Base-by-base conservation (phyloP, 2,888 invertebrate species). In the Diadegma fenestrale region DNA sequence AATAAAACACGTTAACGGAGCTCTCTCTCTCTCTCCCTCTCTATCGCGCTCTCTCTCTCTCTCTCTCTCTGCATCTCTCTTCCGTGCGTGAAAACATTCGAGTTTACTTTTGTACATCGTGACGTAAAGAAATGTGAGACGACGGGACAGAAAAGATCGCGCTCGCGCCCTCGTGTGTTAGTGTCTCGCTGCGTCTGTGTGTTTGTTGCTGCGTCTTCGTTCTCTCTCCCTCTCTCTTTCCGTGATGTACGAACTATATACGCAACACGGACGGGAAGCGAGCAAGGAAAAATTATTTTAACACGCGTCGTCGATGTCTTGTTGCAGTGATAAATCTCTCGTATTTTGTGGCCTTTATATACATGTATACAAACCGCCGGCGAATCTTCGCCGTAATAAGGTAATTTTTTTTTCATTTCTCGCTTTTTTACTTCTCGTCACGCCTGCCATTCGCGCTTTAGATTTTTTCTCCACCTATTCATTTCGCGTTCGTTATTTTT, bases 111-210 rank as follows among this genome's bases (percentile, higher is more conserved):
- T 79, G 71, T 71, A 71, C 66, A 71, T 66, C 80, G 80, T 72
- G 80, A 80, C 80, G 64, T 73, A 51, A 72, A 80, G 80, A 80
- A 80, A 80, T 80, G 80, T 72, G 72, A 80, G 80, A 71, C 79
- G 80, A 79, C 79, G 79, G 41, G 33, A 71, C 45, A 33, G 71
- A 80, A 80, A 80, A 77, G 41, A 80, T 72, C 80, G 80, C 54
- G 80, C 80, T 68, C 45, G 69, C 72, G 37, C 54, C 64, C 61
- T 37, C 22, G 5, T 61, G n/a, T 45, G 48, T 45, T 41, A 45
- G 3, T 33, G 41, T 54, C 19, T 33, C n/a, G 43, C 41, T 58
- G 26, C 17, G 54, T 71, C 22, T 10, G 22, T 26, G 37, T 68
- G 5, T 30, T 64, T n/a, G 48, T n/a, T n/a, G n/a, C 48, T 51